Conservation (phyloP, 1,140 invertebrate species). For the Drosophila tropicalis region DNA sequence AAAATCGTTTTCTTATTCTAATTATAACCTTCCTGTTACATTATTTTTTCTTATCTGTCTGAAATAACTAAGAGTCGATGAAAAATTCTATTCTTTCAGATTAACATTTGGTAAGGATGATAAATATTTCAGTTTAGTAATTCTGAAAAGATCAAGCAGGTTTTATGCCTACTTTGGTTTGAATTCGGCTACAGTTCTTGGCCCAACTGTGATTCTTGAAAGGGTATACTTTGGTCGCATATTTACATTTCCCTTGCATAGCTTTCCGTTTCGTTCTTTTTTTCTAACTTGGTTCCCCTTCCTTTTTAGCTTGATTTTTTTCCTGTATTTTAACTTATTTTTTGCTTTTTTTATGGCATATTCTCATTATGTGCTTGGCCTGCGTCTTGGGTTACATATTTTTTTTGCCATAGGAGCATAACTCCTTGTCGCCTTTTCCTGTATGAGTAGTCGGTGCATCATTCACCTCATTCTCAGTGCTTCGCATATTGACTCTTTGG, state of each 20-base stretch:
- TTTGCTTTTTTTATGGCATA: constrained; percentile 50
- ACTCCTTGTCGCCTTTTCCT: constrained; percentile 45
- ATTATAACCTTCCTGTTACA: too few relatives aligned
- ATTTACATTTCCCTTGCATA: constrained; percentile 21
- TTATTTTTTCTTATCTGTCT: too few relatives aligned
- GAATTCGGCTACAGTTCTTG: too few relatives aligned
- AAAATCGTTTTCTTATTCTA: too few relatives aligned
- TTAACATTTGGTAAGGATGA: too few relatives aligned
- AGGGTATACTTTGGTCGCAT: constrained; percentile 30
- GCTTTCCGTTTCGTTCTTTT: constrained; percentile 65
- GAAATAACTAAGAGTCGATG: too few relatives aligned
- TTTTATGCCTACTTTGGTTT: too few relatives aligned
- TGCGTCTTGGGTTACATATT: constrained; percentile 78
- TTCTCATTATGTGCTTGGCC: constrained; percentile 72
- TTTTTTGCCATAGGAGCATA: constrained; percentile 64
- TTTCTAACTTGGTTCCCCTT: constrained; percentile 21
- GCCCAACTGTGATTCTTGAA: neutral
- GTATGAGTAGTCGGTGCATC: constrained; percentile 7
- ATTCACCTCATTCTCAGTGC: constrained; percentile 31
- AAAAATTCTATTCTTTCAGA: too few relatives aligned
- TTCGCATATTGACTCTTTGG: constrained; percentile 57
- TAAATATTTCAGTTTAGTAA: too few relatives aligned
- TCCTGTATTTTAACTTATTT: constrained; percentile 36
- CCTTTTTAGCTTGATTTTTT: constrained; percentile 22
- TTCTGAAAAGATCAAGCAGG: too few relatives aligned